A percentile compares a stretch with the other conserved stretches of the same genome.
Evolutionary conservation across 2,113 vertebrate genomes (phyloP).

Genomic region (Rutilus rutilus): DNA sequence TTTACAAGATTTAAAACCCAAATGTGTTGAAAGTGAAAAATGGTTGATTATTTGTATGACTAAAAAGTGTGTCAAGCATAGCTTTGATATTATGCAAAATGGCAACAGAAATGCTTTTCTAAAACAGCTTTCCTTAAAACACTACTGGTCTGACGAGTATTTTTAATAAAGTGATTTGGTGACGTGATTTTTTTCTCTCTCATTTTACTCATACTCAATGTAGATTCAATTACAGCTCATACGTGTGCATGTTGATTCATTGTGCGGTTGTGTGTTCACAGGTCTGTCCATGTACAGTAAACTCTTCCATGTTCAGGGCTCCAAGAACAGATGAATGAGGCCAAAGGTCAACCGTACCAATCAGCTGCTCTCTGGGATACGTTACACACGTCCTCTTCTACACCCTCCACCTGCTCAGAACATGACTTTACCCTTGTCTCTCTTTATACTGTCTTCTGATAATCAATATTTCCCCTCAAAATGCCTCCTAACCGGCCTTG

Average conservation of each 20-base stretch:
- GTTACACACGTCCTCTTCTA: neutral
- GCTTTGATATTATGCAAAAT: neutral
- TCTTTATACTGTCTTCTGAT: neutral
- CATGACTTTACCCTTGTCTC: neutral
- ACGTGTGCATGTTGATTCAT: neutral
- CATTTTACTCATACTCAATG: too few relatives aligned
- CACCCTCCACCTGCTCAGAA: neutral
- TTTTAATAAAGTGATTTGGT: neutral
- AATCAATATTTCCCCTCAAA: neutral
- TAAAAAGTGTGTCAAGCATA: neutral
- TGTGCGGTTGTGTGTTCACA: slow-evolving; percentile 54
- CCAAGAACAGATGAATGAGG: slow-evolving; percentile 71
- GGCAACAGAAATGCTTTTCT: neutral
- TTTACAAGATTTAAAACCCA: neutral
- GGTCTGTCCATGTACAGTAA: slow-evolving; percentile 71
- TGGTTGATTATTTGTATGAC: neutral
- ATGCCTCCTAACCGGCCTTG: neutral
- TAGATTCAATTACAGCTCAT: neutral
- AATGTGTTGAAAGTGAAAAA: neutral
- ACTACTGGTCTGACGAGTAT: neutral
- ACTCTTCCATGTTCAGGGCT: slow-evolving; percentile 65
- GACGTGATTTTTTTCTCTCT: too few relatives aligned
- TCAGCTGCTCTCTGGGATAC: neutral
- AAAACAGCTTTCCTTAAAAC: neutral
- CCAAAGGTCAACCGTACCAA: neutral